Base-by-base conservation (phyloP, 2,113 vertebrate genomes). In the Sapajus apella region DNA sequence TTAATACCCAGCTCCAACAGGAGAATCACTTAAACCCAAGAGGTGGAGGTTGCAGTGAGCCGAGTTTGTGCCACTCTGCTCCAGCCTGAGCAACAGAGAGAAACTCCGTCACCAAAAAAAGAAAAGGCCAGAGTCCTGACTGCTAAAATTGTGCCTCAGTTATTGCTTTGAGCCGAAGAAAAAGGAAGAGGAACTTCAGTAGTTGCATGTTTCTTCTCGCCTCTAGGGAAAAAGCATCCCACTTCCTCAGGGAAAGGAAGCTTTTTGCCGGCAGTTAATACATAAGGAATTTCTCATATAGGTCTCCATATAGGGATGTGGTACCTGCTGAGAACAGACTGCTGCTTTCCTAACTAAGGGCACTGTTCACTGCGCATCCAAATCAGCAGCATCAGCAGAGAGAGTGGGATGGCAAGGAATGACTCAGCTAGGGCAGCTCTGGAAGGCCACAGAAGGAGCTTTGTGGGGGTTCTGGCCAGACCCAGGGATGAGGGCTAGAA, bases 271-370 rank as follows among this genome's bases (percentile, higher is more conserved):
- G 56, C 35, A 23, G 70, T 37, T 45, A 52, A 43, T 37, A 10
- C 16, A 0, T 32, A 58, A 87, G 79, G 61, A 47, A 47, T 56
- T 25, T 81, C 55, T 92, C 66, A 43, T 13, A 5, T 1, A 30
- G 37, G 50, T 35, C 30, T 73, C 66, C 58, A 3, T 1, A 6
- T 0, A 32, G 43, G 25, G 27, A 21, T 43, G 20, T 27, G 25
- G 40, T 6, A 0, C 68, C 40, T 91, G 35, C 23, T 0, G 5
- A n/a, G 27, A 9, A 25, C n/a, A 0, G 8, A n/a, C 9, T 18
- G 10, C 32, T 35, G 27, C 12, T 76, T 75, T 85, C 72, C 55
- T 12, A 40, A 8, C 14, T 32, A 4, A 27, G 80, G 77, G 20
- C 11, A 0, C 7, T 23, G 77, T 12, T 43, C 86, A 1, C 16